Percentiles rank a stretch among this genome's conserved stretches.
phyloP scores from a whole-genome alignment of 2,113 vertebrate species.

The Phasianus colchicus region DNA sequence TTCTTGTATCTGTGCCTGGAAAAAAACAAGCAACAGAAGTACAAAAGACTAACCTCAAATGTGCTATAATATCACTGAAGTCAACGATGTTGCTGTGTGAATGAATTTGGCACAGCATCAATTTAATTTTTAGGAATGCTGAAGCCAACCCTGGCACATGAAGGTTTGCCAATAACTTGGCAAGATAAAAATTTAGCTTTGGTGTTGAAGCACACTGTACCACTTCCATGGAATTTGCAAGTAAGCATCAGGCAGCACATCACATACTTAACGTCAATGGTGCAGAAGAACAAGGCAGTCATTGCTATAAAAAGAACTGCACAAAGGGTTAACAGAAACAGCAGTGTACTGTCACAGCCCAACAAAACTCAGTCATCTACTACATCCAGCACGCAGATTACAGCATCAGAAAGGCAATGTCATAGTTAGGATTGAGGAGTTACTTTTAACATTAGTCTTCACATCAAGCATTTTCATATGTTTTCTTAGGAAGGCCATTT shows the following conservation, averaged over 20 bases:
- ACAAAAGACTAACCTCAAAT: slow-evolving; percentile 23
- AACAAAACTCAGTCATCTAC: neutral
- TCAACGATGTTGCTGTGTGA: neutral
- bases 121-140: neutral
- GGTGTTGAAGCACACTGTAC: neutral
- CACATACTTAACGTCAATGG: neutral
- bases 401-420: neutral
- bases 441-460: neutral
- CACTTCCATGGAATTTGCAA: neutral
- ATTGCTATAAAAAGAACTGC: neutral
- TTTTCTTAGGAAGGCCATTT: neutral
- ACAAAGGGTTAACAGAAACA: neutral
- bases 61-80: neutral
- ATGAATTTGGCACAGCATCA: neutral
- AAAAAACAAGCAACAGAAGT: slow-evolving; percentile 30
- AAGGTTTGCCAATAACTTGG: neutral
- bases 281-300: neutral
- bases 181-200: neutral
- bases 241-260: neutral
- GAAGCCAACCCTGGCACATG: neutral
- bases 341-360: neutral
- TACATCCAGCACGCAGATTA: neutral
- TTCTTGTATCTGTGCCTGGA: slow-evolving; percentile 57
- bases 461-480: neutral
- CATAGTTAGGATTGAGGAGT: neutral